Conservation (phyloP, 2,797 vertebrate species). For the Cuniculus paca region DNA sequence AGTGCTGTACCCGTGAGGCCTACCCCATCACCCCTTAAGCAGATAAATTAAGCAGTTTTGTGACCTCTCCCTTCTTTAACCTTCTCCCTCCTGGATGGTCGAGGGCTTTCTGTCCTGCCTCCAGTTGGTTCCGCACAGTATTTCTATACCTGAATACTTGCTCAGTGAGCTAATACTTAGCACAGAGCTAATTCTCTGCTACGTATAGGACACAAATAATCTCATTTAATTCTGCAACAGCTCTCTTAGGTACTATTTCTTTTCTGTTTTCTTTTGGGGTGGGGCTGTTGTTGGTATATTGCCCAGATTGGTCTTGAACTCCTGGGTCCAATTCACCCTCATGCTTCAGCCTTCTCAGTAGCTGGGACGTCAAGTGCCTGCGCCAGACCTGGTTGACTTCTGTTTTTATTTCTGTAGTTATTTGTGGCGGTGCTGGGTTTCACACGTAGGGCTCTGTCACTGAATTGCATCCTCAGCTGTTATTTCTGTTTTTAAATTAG, state of each 20-base stretch:
- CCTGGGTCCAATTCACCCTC: neutral
- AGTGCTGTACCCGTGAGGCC: neutral
- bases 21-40: neutral
- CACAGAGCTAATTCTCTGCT: neutral
- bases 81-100: too few relatives aligned
- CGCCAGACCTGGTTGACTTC: neutral
- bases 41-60: neutral
- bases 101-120: too few relatives aligned
- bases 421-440: neutral
- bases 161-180: neutral
- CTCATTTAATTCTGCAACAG: neutral
- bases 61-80: neutral
- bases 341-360: neutral
- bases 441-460: neutral
- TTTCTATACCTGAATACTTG: neutral
- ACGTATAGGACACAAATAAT: neutral
- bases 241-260: neutral
- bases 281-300: too few relatives aligned
- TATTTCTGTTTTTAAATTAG: neutral
- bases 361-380: neutral
- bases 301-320: too few relatives aligned
- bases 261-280: neutral
- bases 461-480: neutral
- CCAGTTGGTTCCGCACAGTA: neutral
- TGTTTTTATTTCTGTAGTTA: neutral